Evolutionary conservation across 1,140 invertebrate species (phyloP).

Genomic region (Drosophila bipectinata): DNA sequence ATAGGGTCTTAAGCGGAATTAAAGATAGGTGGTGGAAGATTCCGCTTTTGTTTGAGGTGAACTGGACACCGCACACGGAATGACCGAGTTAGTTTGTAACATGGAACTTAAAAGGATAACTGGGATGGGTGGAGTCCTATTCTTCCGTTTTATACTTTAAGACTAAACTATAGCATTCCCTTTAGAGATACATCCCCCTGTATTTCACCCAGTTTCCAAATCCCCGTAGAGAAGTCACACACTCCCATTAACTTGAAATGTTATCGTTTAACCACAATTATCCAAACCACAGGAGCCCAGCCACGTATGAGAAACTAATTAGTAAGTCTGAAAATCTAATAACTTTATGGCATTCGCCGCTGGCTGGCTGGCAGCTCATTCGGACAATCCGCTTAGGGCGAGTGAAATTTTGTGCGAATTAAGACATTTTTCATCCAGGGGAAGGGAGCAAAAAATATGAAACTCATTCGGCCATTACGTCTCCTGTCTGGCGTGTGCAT

Average conservation of each 20-base stretch:
- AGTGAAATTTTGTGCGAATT: constrained; percentile 67
- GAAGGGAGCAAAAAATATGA: constrained; percentile 17
- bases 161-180: too few species aligned
- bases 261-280: constrained; percentile 28
- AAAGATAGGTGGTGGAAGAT: constrained; percentile 21
- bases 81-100: background rate
- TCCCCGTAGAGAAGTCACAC: background rate
- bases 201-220: background rate
- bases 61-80: constrained; percentile 4
- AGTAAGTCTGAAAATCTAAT: constrained; percentile 45
- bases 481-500: background rate
- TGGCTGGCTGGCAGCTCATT: constrained; percentile 16
- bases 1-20: constrained; percentile 34
- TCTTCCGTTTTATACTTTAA: too few species aligned
- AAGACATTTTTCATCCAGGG: constrained; percentile 56
- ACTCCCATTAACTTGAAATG: background rate
- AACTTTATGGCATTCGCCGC: constrained; percentile 42
- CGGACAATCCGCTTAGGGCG: constrained; percentile 60
- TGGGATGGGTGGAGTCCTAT: too few species aligned
- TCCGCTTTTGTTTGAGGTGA: constrained; percentile 8
- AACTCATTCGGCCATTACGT: constrained; percentile 45
- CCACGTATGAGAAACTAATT: constrained; percentile 59
- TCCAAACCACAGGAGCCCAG: constrained; percentile 29
- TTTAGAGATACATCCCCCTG: too few species aligned
- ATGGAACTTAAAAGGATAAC: background rate